Evolutionary conservation across 2,113 vertebrate species (phyloP).

Genomic region (Bambusicola thoracicus): DNA sequence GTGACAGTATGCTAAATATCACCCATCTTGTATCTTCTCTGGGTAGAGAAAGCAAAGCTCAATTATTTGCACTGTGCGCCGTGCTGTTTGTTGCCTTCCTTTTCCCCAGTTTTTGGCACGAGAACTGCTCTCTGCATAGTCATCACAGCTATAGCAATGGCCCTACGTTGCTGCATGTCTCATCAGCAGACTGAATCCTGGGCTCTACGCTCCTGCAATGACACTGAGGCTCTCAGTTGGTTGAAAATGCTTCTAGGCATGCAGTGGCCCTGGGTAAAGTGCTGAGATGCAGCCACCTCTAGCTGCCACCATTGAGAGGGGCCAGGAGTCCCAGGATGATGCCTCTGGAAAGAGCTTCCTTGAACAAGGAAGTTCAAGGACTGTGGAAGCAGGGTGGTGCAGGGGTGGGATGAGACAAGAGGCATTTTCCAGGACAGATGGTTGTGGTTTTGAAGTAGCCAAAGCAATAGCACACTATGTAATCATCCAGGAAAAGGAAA

Average conservation of each 20-base stretch:
- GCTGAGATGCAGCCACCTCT: neutral
- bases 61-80: neutral
- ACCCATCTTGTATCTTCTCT: neutral
- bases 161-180: neutral
- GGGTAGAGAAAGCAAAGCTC: neutral
- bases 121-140: neutral
- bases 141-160: neutral
- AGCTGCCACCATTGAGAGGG: neutral
- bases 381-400: neutral
- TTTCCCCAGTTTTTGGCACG: neutral
- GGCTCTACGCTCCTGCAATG: too few relatives aligned
- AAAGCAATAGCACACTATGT: neutral
- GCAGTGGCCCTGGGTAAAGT: neutral
- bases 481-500: accelerated
- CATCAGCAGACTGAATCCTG: neutral
- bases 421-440: neutral
- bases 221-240: too few relatives aligned
- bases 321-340: neutral
- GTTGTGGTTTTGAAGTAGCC: neutral
- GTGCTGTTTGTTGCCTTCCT: neutral
- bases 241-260: neutral
- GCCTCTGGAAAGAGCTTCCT: accelerated
- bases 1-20: neutral
- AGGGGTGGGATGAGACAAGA: neutral
- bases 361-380: neutral